A percentile compares a stretch with the other conserved stretches of the same genome.
Conservation (phyloP, 2,113 vertebrate genomes). For the Ranitomeya imitator region DNA sequence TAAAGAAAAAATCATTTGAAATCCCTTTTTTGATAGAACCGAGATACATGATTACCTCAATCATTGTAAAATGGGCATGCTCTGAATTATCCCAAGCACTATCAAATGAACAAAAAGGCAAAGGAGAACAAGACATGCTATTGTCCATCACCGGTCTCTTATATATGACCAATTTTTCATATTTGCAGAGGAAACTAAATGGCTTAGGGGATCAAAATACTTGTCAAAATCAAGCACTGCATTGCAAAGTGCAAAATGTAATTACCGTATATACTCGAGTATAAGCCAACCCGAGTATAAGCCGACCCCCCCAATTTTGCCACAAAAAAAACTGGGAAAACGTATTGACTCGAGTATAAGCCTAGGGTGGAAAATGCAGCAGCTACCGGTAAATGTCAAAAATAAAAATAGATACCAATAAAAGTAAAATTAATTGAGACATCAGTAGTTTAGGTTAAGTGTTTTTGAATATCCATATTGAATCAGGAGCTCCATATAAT, state of each 20-base stretch:
- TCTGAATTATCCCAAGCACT: neutral
- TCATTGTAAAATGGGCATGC: slow-evolving; percentile 21
- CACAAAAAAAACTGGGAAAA: too few species aligned
- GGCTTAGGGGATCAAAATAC: slow-evolving; percentile 24
- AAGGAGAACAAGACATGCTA: neutral
- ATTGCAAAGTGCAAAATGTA: neutral
- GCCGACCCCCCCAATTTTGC: too few species aligned
- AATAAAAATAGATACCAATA: too few species aligned
- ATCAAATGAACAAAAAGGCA: neutral
- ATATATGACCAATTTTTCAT: neutral
- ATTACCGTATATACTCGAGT: too few species aligned
- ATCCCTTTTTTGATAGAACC: neutral
- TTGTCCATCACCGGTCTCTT: neutral
- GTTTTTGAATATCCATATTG: too few species aligned
- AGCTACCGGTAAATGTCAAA: too few species aligned
- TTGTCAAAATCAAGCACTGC: slow-evolving; percentile 29
- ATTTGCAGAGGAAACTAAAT: neutral
- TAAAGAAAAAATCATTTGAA: neutral
- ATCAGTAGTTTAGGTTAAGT: too few species aligned
- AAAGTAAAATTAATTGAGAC: too few species aligned
- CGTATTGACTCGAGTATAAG: too few species aligned
- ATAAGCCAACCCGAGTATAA: too few species aligned
- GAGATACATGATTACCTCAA: slow-evolving; percentile 28
- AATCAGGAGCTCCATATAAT: too few species aligned
- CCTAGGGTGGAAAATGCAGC: too few species aligned